phyloP scores from a whole-genome alignment of 2,888 invertebrate genomes.

The Acleris laterana region DNA sequence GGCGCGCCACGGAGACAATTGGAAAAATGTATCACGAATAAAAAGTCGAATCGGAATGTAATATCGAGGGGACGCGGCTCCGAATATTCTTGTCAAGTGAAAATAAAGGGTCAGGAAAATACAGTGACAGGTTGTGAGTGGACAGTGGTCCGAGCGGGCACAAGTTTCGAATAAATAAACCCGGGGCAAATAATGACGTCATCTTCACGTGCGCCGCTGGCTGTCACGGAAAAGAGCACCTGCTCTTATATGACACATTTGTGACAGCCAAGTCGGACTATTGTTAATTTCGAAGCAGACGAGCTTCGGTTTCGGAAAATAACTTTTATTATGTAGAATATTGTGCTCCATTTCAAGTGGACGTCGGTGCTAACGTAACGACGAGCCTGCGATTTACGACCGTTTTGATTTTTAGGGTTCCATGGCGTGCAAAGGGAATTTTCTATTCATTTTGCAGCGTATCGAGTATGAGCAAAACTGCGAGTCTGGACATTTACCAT shows the following conservation, averaged over 20 bases:
- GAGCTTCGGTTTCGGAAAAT: constrained; percentile 41
- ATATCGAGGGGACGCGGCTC: constrained; percentile 76
- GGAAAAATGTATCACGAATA: constrained; percentile 83
- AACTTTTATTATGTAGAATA: constrained; percentile 44
- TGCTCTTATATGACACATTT: constrained; percentile 67
- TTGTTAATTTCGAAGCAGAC: constrained; percentile 57
- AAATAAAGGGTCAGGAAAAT: constrained; percentile 81
- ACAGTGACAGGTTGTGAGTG: constrained; percentile 80
- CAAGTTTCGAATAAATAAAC: constrained; percentile 81
- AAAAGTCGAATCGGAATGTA: constrained; percentile 82
- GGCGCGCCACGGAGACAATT: constrained; percentile 76
- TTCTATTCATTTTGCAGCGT: neutral
- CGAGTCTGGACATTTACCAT: no score
- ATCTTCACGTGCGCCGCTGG: constrained; percentile 63
- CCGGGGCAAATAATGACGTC: constrained; percentile 71
- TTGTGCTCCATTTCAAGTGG: constrained; percentile 39
- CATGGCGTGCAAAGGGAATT: constrained; percentile 3
- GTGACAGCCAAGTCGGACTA: constrained; percentile 61
- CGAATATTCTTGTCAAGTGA: constrained; percentile 82
- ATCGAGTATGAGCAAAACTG: neutral
- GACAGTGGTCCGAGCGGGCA: constrained; percentile 74
- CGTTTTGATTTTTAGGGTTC: constrained; percentile 23
- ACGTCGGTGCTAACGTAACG: constrained; percentile 36
- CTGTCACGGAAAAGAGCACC: constrained; percentile 65
- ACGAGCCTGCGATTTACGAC: constrained; percentile 32